Evolutionary conservation across 2,113 vertebrate genomes (phyloP).

Genomic region (Chamaetylas fuelleborni): DNA sequence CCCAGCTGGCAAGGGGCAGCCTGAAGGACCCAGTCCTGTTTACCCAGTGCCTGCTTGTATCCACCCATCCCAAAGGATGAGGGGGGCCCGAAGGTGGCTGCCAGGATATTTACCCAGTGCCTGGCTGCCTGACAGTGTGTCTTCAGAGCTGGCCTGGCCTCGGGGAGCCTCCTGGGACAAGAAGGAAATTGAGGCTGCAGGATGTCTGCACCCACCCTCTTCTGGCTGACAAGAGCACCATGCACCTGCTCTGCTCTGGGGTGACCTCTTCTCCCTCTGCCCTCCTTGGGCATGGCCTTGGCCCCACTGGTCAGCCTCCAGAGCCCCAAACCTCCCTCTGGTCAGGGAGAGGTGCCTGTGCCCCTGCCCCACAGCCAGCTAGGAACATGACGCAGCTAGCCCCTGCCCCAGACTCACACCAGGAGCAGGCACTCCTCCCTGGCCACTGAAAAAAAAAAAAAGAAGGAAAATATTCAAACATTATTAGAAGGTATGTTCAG

Average conservation of each 20-base stretch:
- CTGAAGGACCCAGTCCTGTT: background rate
- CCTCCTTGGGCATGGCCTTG: background rate
- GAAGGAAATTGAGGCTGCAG: background rate
- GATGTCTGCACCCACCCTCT: background rate
- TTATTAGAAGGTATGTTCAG: background rate
- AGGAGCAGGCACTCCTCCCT: rapidly evolving
- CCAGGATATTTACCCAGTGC: background rate
- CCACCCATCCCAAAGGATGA: rapidly evolving
- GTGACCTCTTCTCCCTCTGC: background rate
- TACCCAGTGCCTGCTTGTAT: background rate
- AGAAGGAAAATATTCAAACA: background rate
- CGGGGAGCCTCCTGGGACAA: background rate
- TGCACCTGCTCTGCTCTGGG: background rate
- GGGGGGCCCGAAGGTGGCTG: rapidly evolving
- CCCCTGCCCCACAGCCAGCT: background rate
- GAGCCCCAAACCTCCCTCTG: background rate
- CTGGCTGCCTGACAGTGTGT: background rate
- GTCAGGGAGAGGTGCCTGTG: background rate
- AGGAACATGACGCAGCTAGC: background rate
- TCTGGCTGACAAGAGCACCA: background rate
- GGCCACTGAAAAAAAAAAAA: rapidly evolving
- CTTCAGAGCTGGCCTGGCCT: rapidly evolving
- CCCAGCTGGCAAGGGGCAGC: background rate
- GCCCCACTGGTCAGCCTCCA: background rate
- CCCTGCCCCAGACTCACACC: background rate